Evolutionary conservation across 2,888 invertebrate genomes (phyloP), one percentile per base, ranked within the genome.

Genomic region (Hyposoter dolosus): DNA sequence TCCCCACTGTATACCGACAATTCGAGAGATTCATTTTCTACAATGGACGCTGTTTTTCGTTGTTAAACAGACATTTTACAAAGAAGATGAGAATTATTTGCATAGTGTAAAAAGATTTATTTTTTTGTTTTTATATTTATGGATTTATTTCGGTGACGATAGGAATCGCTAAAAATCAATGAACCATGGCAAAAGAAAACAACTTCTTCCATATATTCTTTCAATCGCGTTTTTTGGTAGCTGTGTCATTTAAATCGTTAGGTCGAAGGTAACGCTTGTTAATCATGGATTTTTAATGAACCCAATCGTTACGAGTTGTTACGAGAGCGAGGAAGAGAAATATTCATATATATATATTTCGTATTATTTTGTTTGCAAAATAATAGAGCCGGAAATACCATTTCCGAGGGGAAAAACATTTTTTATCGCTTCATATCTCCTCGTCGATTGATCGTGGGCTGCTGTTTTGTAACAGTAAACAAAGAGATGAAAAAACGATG

Each of bases 11-110:
- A 69, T 28, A 28, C 72, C 60, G 47, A 72, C 35, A 43, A 32
- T 32, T 56, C 79, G 65, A 66, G 66, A 68, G 35, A 81, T 79
- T 66, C 43, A n/a, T 85, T 76, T 86, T 77, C 43, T 72, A 80
- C 74, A 10, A 69, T 76, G 56, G 71, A 82, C 35, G 15, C n/a
- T 76, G 68, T 79, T 76, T 68, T 53, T 56, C 23, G 15, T 23
- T 23, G 28, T 9, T 65, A 19, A 19, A 40, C 19, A 60, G 60
- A 71, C 43, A 68, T 69, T 74, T 83, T 10, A 63, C 7, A n/a
- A 69, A 60, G n/a, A 23, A 80, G 35, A 32, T 53, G 53, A 40
- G 40, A 72, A 68, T 83, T 65, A 53, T 84, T 80, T 56, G 32
- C 71, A 65, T 63, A 63, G 12, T 47, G 23, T 50, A 63, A 74